Percentiles rank a stretch among this genome's conserved stretches.
Conservation (phyloP, 92 coral and sea anemone species). For the Chrysogorgia sp. region DNA sequence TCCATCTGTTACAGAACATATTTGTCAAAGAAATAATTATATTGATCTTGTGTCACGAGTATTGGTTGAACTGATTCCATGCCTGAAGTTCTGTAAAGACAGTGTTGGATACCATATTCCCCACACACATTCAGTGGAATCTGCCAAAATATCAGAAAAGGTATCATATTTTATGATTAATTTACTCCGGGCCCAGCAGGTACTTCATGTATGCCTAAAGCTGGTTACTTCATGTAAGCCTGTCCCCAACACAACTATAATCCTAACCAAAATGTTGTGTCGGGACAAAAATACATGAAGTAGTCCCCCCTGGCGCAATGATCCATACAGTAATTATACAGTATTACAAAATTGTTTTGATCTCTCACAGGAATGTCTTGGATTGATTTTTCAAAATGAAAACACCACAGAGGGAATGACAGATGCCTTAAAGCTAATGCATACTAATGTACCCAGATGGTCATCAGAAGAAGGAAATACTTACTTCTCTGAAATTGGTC, state of each 20-base stretch:
- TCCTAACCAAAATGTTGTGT: no score
- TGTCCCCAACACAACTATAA: no score
- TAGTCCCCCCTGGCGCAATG: no score
- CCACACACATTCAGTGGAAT: constrained; percentile 39
- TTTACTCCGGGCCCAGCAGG: no score
- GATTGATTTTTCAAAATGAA: constrained; percentile 36
- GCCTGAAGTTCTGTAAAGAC: constrained; percentile 35
- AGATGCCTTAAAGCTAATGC: constrained; percentile 30
- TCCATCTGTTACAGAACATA: constrained; percentile 47
- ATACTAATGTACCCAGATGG: constrained; percentile 42
- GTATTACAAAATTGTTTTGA: no score
- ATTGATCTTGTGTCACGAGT: constrained; percentile 36
- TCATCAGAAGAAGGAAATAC: not conserved
- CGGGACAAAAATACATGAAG: no score
- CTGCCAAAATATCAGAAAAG: constrained; percentile 43
- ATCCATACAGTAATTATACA: not conserved
- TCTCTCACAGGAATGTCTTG: not conserved
- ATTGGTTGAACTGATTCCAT: constrained; percentile 38
- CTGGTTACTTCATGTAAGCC: no score
- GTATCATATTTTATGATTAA: no score
- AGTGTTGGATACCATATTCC: constrained; percentile 37
- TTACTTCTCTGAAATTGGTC: constrained; percentile 19
- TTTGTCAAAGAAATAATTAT: constrained; percentile 42
- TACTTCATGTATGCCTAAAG: no score
- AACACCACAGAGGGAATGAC: constrained; percentile 56